Evolutionary conservation across 2,797 vertebrate species (phyloP).

Genomic region (Cephalopachus bancanus): DNA sequence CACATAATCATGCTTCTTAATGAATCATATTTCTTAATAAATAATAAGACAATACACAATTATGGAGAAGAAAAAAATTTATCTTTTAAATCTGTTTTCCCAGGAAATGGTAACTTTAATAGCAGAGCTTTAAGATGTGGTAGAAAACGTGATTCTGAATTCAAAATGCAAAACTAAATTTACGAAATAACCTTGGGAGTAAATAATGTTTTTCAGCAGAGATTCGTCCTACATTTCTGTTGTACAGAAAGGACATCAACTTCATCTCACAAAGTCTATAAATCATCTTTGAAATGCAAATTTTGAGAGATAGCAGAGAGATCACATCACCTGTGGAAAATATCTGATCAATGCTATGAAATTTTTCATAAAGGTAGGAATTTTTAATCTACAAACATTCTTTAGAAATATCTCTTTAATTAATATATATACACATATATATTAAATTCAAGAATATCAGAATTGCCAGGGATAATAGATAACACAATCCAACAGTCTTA

Average conservation of each 20-base stretch:
- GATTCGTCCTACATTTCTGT: conserved; percentile 82
- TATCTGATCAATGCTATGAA: conserved; percentile 82
- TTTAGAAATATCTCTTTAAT: conserved; percentile 71
- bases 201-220: conserved; percentile 84
- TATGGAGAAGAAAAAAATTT: background rate
- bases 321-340: conserved; percentile 83
- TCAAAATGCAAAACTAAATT: conserved; percentile 82
- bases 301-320: conserved; percentile 80
- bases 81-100: conserved; percentile 80
- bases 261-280: conserved; percentile 80
- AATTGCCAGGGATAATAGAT: conserved; percentile 43
- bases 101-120: conserved; percentile 79
- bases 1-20: conserved; percentile 72
- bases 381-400: conserved; percentile 72
- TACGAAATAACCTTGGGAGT: conserved; percentile 86
- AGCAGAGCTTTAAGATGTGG: conserved; percentile 63
- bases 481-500: conserved; percentile 22
- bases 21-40: conserved; percentile 75
- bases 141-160: conserved; percentile 78
- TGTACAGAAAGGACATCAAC: conserved; percentile 78
- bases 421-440: conserved; percentile 37
- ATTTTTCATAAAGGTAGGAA: conserved; percentile 72
- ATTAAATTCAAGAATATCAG: conserved; percentile 64
- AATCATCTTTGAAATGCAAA: conserved; percentile 87
- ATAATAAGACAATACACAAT: conserved; percentile 74